A percentile compares a stretch with the other conserved stretches of the same genome.
These are phyloP conservation scores for Caenorhabditis sp. DNA, from an alignment of 2,888 invertebrate species.

Conservation along the genomic window DNA sequence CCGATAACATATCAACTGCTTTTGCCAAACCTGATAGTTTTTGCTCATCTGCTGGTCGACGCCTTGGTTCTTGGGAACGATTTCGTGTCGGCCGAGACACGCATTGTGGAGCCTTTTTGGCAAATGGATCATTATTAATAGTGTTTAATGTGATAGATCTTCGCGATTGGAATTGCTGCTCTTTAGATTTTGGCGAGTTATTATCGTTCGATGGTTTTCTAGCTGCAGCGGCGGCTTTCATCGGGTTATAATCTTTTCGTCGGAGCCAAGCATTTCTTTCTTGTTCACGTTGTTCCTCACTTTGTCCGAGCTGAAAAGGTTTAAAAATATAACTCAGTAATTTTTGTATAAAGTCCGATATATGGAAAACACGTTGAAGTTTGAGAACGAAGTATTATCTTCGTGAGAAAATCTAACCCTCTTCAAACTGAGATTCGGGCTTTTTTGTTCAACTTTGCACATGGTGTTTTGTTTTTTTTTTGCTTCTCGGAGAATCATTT, in stretches of 20 bases:
- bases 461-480: too few relatives aligned
- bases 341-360: neutral
- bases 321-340: too few relatives aligned
- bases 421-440: too few relatives aligned
- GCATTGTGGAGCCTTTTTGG: slow-evolving; percentile 16
- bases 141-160: slow-evolving; percentile 65
- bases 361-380: neutral
- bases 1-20: slow-evolving; percentile 67
- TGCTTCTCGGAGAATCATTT: too few relatives aligned
- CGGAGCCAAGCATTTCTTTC: slow-evolving; percentile 95
- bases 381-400: too few relatives aligned
- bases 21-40: slow-evolving; percentile 41
- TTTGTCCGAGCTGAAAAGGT: slow-evolving; percentile 32
- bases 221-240: slow-evolving; percentile 83
- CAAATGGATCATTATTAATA: slow-evolving; percentile 17
- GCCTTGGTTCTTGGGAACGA: slow-evolving; percentile 37
- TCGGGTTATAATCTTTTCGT: slow-evolving; percentile 91
- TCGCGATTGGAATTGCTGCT: slow-evolving; percentile 60
- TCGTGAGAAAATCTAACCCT: too few relatives aligned
- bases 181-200: slow-evolving; percentile 4
- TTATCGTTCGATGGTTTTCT: slow-evolving; percentile 45
- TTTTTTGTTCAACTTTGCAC: too few relatives aligned
- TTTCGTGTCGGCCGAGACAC: slow-evolving; percentile 18
- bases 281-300: slow-evolving; percentile 75
- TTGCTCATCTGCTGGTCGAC: slow-evolving; percentile 22